Evolutionary conservation across 2,888 invertebrate genomes (phyloP), one percentile per base, ranked within the genome.

Genomic region (Troides helena): DNA sequence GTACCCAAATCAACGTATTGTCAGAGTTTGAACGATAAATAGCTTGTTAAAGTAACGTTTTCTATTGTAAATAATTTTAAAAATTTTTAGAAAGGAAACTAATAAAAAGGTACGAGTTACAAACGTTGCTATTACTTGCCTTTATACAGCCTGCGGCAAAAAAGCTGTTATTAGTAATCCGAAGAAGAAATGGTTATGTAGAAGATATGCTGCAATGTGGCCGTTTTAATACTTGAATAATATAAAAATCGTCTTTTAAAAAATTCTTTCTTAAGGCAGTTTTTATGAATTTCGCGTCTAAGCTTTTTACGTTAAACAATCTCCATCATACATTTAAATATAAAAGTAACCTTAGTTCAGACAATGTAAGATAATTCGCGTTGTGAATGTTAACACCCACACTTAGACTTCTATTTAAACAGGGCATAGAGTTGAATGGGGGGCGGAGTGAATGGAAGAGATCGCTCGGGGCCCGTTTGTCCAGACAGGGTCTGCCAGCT

Each of bases 391-490:
- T 57, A 57, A 57, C 23, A 57, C 21, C 57, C 21, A 57, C 18
- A 57, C 57, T 21, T 57, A 57, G 57, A 57, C n/a, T 21, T 64
- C 56, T 64, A 64, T 68, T 63, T 63, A 57, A 65, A 69, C 63
- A 65, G 61, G 39, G 56, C 59, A 25, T 50, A 56, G 53, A 56
- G 59, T 43, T 63, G 68, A 68, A 69, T 62, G 60, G 60, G 39
- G 64, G 25, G 62, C 62, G 17, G 21, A 65, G 57, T 65, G 65
- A 62, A 50, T 30, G 43, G 50, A 59, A 25, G 18, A 36, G 59
- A 64, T 46, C 63, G 68, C 68, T 64, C 68, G 69, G 62, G 69
- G 66, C 62, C 46, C 53, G 50, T 70, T 70, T 70, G 70, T 66
- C 62, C 66, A 70, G 69, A 62, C 62, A 58, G 59, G 62, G 50